phyloP scores from a whole-genome alignment of 37 sponge, comb jelly and placozoan species.

The Crambe crambe region DNA sequence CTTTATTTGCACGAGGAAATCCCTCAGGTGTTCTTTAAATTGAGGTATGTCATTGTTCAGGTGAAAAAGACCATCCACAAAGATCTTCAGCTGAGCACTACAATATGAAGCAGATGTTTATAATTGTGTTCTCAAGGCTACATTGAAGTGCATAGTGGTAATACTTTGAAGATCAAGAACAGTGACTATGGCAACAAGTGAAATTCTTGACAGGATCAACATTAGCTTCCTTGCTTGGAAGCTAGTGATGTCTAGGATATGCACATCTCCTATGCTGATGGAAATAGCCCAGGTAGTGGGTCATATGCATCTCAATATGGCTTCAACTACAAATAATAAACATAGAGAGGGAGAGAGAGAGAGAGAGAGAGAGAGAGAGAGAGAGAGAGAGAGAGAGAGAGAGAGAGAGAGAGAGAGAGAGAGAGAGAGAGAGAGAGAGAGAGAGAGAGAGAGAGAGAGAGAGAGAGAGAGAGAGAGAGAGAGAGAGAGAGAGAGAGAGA shows the following conservation, averaged over 20 bases:
- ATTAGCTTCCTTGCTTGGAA: not conserved
- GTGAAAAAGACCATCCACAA: slow-evolving; percentile 88
- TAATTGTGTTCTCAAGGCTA: not conserved
- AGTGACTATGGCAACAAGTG: not conserved
- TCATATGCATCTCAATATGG: no score
- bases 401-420: no score
- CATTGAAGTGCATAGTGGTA: not conserved
- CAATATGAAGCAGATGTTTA: not conserved
- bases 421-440: not conserved
- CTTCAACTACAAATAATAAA: no score
- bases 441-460: not conserved
- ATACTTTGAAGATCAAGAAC: no score
- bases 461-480: not conserved
- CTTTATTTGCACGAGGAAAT: slow-evolving; percentile 94
- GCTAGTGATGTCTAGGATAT: not conserved
- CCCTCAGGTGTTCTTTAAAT: slow-evolving; percentile 95
- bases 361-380: not conserved
- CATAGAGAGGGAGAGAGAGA: not conserved
- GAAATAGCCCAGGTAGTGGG: not conserved
- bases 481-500: no score
- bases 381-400: no score
- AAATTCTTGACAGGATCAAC: no score
- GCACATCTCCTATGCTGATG: not conserved
- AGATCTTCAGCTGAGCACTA: slow-evolving; percentile 86
- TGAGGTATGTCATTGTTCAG: slow-evolving; percentile 76